Base-by-base conservation (phyloP, 2,888 invertebrate genomes). In the Antheraea yamamai region DNA sequence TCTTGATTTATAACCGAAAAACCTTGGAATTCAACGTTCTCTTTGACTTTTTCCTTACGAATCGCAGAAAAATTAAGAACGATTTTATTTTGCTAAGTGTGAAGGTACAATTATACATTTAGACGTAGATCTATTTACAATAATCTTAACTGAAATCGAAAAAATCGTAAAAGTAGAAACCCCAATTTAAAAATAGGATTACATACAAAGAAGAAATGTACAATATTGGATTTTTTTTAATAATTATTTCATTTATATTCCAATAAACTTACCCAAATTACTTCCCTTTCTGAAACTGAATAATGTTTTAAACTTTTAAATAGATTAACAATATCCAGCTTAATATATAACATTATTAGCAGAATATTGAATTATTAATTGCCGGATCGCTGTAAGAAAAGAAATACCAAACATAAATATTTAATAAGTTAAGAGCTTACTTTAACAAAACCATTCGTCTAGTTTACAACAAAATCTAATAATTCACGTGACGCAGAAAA, bases 1-100 rank as follows among this genome's bases (percentile, higher is more conserved):
- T 72, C 61, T 55, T 75, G 77, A 79, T 76, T 77, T 78, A 77
- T 78, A 76, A 76, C 58, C 73, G 30, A 76, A 77, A 75, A 73
- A 73, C 64, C 72, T 74, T 75, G 70, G 20, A 70, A 39, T 39
- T 39, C 35, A 70, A 39, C 68, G 12, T 3, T 70, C 35, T 70
- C 68, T 70, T 70, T 70, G 10, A 70, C 30, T 66, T 70, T 39
- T 70, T 70, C 35, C 68, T 39, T 70, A 20, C 20, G 68, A 70
- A 70, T 70, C 14, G 68, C 20, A 39, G 23, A 73, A 70, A 78
- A 76, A 78, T 76, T 75, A 75, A 78, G 77, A 78, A 77, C 72
- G 51, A 75, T 78, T 76, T 51, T 74, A 70, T 73, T 78, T 78
- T 75, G 78, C 76, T 79, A 76, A 72, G 73, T 76, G 68, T 30